Base-by-base conservation (phyloP, 2,797 vertebrate species). In the Pterois miles region DNA sequence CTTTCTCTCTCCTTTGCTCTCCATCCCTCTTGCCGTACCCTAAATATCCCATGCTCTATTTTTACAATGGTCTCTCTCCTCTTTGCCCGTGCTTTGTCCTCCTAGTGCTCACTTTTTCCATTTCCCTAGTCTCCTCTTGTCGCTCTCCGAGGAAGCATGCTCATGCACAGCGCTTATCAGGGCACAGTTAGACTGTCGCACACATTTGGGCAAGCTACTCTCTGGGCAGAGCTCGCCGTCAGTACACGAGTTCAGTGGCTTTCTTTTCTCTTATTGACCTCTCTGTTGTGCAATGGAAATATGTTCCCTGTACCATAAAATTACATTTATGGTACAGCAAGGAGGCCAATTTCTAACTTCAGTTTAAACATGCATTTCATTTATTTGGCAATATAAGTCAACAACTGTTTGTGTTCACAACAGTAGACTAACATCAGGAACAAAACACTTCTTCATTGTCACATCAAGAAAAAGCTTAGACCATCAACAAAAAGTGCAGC, bases 21-120 rank as follows among this genome's bases (percentile, higher is more conserved):
- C 66, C 71, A 78, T 86, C 73, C 76, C 76, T 83, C 78, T 84
- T 83, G 82, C 57, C 58, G 27, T 85, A 85, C 81, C 81, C 86
- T 85, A 80, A 84, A 89, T 90, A 86, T 82, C 76, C 76, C 46
- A 23, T 0, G 48, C 71, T 82, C 89, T 91, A 90, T 89, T 91
- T 88, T 81, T 82, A 52, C 29, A 22, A 5, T 12, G 56, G 53
- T 70, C 64, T 56, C 34, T 74, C 72, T 86, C 87, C 82, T 84
- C 85, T 84, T 76, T 86, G 84, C 70, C 88, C 85, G 86, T 72
- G 8, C 74, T 77, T 83, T 78, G 75, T 89, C 89, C 85, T 86
- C 66, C 60, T 57, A 22, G 56, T n/a, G 59, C 62, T 81, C 66
- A 54, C 58, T 78, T 84, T 82, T 83, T 76, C 71, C 64, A 74